Conservation (phyloP, 2,888 invertebrate genomes). For the Erebia epiphron region DNA sequence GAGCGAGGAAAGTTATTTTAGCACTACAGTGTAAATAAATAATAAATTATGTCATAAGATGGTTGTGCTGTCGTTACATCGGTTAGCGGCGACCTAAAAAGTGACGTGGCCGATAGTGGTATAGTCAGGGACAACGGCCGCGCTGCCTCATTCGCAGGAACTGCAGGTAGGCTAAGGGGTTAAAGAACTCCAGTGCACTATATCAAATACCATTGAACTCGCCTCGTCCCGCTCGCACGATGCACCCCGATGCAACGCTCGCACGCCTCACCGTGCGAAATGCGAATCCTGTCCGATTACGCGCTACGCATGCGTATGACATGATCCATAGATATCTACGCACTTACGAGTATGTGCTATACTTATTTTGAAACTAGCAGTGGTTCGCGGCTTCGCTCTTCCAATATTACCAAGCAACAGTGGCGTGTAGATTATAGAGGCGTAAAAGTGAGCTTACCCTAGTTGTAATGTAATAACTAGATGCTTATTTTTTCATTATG, state of each 20-base stretch:
- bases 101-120: conserved; percentile 75
- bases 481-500: no score
- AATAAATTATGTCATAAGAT: conserved; percentile 35
- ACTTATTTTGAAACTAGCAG: conserved; percentile 15
- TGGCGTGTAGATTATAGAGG: no score
- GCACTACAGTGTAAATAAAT: conserved; percentile 31
- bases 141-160: conserved; percentile 80
- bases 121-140: conserved; percentile 81
- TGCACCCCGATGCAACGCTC: conserved; percentile 69
- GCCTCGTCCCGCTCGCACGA: conserved; percentile 66
- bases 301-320: conserved; percentile 78
- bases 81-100: conserved; percentile 77
- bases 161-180: conserved; percentile 83
- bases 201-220: conserved; percentile 83
- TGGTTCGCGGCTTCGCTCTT: not conserved
- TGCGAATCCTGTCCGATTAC: conserved; percentile 80
- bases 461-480: no score
- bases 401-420: no score
- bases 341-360: conserved; percentile 7
- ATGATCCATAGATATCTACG: conserved; percentile 56
- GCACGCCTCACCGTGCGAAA: conserved; percentile 76
- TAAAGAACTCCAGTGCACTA: conserved; percentile 82
- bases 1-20: conserved; percentile 25
- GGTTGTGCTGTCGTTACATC: conserved; percentile 59
- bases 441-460: no score